Evolutionary conservation across 2,113 vertebrate genomes (phyloP), one percentile per base, ranked within the genome.

Genomic region (Callipepla californica): DNA sequence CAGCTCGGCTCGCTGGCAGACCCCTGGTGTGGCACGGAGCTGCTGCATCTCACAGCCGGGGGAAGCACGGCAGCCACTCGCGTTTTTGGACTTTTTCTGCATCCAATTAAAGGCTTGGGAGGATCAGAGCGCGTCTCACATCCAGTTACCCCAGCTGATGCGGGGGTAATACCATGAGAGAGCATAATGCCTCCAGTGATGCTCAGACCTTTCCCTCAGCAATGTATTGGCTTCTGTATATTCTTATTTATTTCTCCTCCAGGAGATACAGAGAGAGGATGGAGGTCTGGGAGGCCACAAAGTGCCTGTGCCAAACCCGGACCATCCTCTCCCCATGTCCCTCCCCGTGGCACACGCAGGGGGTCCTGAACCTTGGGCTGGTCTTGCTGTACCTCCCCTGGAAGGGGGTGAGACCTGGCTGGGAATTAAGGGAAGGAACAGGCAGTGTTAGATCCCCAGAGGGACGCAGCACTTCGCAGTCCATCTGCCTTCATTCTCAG

Each of bases 91-190:
- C 61, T 30, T 92, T 80, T 63, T 82, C 63, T 0, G 73, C 82
- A 96, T 90, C 88, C 93, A 86, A 80, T 96, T 96, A 95, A 96
- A 38, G 82, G 85, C 96, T 96, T 90, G 93, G 50, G 85, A 90
- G 82, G 94, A 96, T 96, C 94, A 95, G 93, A 90, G 32, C 40
- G 85, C 73, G 47, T 77, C 7, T 0, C 85, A 84, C 92, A 90
- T 96, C 92, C 92, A 66, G 93, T 93, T 90, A 92, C 94, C 85
- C 73, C 85, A 68, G 72, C 85, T 0, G 0, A 32, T 9, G 81
- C 30, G 12, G 50, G 75, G 42, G 94, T 91, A 88, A 94, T 88
- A 78, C 85, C 22, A 0, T 75, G 93, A 92, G 80, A 66, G 76
- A 70, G 55, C 2, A 0, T 78, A 80, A 86, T 36, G 21, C 73